Conservation (phyloP, 1,140 invertebrate genomes). For the Lordiphosa mommai region DNA sequence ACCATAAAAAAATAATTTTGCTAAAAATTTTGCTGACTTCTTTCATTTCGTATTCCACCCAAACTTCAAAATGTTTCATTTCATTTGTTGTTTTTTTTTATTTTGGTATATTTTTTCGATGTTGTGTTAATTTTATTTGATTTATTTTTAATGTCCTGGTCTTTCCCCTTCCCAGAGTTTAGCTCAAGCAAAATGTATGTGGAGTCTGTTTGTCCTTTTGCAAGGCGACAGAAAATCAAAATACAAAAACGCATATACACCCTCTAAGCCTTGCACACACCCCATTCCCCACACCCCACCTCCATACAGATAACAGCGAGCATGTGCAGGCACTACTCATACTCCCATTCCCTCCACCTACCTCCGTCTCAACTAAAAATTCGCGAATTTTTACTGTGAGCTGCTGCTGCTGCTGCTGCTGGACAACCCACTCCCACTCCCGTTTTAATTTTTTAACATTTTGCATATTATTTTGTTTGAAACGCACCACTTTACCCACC, state of each 20-base stretch:
- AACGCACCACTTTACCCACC: conserved; percentile 31
- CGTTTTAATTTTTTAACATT: conserved; percentile 73
- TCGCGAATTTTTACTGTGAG: conserved; percentile 58
- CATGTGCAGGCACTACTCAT: conserved; percentile 40
- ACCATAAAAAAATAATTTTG: not conserved
- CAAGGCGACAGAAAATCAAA: conserved; percentile 72
- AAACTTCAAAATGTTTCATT: not conserved
- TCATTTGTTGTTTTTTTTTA: conserved; percentile 16
- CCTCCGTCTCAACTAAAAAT: conserved; percentile 60
- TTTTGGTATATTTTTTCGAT: not conserved
- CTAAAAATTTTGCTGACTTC: conserved; percentile 1
- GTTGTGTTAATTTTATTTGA: conserved; percentile 70
- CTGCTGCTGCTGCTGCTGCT: conserved; percentile 15
- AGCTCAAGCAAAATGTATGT: conserved; percentile 41
- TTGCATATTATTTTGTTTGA: conserved; percentile 76
- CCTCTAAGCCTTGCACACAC: conserved; percentile 12
- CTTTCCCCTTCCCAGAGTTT: conserved; percentile 4
- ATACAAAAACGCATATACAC: conserved; percentile 65
- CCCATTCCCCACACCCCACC: not conserved
- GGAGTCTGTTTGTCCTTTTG: conserved; percentile 57
- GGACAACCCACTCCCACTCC: conserved; percentile 43
- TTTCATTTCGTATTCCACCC: not conserved
- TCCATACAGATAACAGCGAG: conserved; percentile 28
- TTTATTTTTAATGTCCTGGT: conserved; percentile 69
- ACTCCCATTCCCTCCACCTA: too few species aligned